A percentile compares a stretch with the other conserved stretches of the same genome.
phyloP scores from a whole-genome alignment of 1,140 invertebrate genomes.

The Drosophila erecta region DNA sequence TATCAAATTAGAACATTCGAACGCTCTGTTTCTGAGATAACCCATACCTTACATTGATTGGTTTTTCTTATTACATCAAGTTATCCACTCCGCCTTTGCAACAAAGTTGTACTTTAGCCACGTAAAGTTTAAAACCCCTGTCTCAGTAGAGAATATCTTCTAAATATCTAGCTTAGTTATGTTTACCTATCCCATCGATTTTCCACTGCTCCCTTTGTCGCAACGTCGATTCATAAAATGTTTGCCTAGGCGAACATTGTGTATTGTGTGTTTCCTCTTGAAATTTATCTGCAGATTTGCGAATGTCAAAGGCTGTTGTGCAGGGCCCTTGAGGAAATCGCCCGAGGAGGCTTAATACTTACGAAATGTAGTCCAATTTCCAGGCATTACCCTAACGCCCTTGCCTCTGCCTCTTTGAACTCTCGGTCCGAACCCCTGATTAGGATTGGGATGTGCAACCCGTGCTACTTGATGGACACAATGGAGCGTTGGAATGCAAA shows the following conservation, averaged over 20 bases:
- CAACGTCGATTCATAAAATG: conserved; percentile 30
- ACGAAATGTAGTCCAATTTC: conserved; percentile 56
- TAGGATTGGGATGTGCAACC: conserved; percentile 25
- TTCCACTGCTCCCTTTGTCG: not conserved
- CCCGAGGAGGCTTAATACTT: conserved; percentile 46
- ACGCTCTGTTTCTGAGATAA: no score
- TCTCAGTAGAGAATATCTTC: no score
- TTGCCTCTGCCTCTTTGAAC: conserved; percentile 38
- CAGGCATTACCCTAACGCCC: conserved; percentile 51
- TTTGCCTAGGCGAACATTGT: conserved; percentile 28
- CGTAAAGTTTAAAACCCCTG: no score
- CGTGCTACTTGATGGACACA: conserved; percentile 34
- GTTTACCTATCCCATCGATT: conserved; percentile 22
- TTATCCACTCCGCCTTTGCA: not conserved
- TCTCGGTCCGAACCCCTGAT: conserved; percentile 29
- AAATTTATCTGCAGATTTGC: conserved; percentile 25
- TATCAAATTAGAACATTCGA: no score
- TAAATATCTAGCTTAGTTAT: not conserved
- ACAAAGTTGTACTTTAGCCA: no score
- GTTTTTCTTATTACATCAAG: not conserved
- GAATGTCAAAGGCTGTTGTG: conserved; percentile 43
- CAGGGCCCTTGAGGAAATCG: conserved; percentile 20
- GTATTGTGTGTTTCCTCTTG: conserved; percentile 4
- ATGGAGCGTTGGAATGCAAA: conserved; percentile 36
- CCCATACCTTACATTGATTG: not conserved